Conservation (phyloP, 2,113 vertebrate genomes). For the Atlantisia rogersi region DNA sequence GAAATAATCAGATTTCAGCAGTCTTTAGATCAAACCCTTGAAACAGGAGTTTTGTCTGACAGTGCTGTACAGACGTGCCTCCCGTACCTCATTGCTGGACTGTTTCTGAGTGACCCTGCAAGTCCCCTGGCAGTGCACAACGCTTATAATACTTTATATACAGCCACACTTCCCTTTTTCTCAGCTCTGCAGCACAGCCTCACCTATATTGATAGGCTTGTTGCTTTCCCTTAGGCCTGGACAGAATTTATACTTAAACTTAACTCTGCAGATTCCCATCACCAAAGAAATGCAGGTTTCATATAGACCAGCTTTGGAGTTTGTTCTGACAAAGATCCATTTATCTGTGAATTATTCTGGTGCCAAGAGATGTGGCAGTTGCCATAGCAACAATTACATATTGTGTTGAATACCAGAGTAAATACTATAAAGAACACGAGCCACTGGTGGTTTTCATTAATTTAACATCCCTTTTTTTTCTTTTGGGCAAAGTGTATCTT, state of each 20-base stretch:
- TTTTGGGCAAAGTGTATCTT: not conserved
- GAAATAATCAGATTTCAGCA: not conserved
- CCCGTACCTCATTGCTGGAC: not conserved
- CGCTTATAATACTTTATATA: not conserved
- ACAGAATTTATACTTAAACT: not conserved
- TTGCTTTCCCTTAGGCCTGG: not conserved
- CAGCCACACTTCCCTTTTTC: not conserved
- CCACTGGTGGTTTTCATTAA: conserved; percentile 31
- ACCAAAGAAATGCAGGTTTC: conserved; percentile 30
- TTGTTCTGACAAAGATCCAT: conserved; percentile 31
- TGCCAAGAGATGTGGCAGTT: conserved; percentile 45
- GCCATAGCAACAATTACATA: conserved; percentile 34
- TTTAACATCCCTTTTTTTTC: not conserved
- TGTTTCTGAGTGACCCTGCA: not conserved
- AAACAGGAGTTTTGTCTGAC: not conserved
- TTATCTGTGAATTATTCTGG: conserved; percentile 40
- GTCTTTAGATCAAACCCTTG: not conserved
- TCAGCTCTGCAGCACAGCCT: not conserved
- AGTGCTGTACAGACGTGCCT: not conserved
- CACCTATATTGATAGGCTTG: not conserved
- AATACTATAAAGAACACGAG: conserved; percentile 38
- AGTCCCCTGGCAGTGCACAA: not conserved
- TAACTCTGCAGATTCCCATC: not conserved
- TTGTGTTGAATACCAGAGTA: conserved; percentile 53
- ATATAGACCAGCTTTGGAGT: not conserved